Base-by-base conservation (phyloP, 2,797 vertebrate species). In the Mormyrus proboscirostris region DNA sequence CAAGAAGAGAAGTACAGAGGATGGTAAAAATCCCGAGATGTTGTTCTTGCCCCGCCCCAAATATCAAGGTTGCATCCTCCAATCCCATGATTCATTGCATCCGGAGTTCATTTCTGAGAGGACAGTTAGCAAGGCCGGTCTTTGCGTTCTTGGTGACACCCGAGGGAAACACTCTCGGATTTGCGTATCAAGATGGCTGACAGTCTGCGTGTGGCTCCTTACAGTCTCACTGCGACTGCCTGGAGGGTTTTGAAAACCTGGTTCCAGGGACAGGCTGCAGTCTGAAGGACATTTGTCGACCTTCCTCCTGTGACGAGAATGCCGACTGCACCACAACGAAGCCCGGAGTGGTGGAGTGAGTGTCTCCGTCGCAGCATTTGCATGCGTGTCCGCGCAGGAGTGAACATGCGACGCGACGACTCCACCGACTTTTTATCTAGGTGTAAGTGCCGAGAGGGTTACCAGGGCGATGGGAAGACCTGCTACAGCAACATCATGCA, bases 221-320 rank as follows among this genome's bases (percentile, higher is more conserved):
- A 25, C 91, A 99, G 98, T 97, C 96, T 90, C 97, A 98, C 93
- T 99, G 98, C 6, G 96, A 97, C 92, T 99, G 98, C 94, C 95
- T 95, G 88, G 92, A 96, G n/a, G 97, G 98, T 5, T 98, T 96
- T 51, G 93, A 88, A 0, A 91, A 91, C 19, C 94, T 96, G 89
- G 50, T 92, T 0, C 89, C 93, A 0, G 95, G 95, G 55, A 90
- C 92, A 62, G 91, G 95, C 90, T 99, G 98, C 94, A 94, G 92
- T 44, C 88, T 97, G 90, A 93, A 0, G 0, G 93, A 98, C 0
- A 4, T 91, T 53, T 99, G 98, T 92, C 90, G 91, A 90, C 95
- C 95, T 0, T 94, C 94, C 89, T 96, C 95, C 29, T 99, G 98
- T 89, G 95, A 97, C 91, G 94, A 90, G 92, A 94, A 97, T 6